Conservation (phyloP, 2,113 vertebrate species). For the Psammodynastes pulverulentus region DNA sequence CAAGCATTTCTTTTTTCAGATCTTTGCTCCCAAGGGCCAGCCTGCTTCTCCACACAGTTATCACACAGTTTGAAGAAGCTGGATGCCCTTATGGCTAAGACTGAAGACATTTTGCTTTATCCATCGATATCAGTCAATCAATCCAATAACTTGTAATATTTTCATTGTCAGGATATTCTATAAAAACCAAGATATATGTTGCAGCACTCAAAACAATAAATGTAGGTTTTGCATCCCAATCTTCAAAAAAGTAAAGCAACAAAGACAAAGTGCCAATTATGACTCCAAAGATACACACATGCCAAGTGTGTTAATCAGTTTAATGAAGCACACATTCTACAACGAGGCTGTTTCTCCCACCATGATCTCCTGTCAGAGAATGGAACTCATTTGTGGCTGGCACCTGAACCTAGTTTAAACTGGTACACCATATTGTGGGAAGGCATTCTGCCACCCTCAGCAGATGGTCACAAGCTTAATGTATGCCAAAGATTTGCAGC, state of each 20-base stretch:
- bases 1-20: not conserved
- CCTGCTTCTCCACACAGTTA: slow-evolving; percentile 9
- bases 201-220: slow-evolving; percentile 18
- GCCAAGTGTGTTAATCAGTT: slow-evolving; percentile 62
- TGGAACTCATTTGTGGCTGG: slow-evolving; percentile 51
- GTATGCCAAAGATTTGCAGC: slow-evolving; percentile 54
- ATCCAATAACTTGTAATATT: not conserved
- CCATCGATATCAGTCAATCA: not conserved
- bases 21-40: not conserved
- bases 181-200: not conserved
- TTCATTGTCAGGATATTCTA: not conserved
- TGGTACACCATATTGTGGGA: slow-evolving; percentile 61
- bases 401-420: slow-evolving; percentile 59
- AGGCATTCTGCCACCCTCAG: slow-evolving; percentile 63
- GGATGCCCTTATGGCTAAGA: not conserved
- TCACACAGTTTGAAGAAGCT: slow-evolving; percentile 24
- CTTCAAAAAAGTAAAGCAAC: slow-evolving; percentile 45
- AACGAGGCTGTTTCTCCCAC: slow-evolving; percentile 33
- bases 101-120: slow-evolving; percentile 18
- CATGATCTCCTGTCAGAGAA: slow-evolving; percentile 63
- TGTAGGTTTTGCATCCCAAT: not conserved
- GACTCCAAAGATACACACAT: slow-evolving; percentile 48
- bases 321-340: slow-evolving; percentile 61
- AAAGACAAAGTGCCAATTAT: slow-evolving; percentile 38
- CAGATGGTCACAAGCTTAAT: slow-evolving; percentile 62